Base-by-base conservation (phyloP, 1,140 invertebrate genomes). In the Hycleus cichorii region DNA sequence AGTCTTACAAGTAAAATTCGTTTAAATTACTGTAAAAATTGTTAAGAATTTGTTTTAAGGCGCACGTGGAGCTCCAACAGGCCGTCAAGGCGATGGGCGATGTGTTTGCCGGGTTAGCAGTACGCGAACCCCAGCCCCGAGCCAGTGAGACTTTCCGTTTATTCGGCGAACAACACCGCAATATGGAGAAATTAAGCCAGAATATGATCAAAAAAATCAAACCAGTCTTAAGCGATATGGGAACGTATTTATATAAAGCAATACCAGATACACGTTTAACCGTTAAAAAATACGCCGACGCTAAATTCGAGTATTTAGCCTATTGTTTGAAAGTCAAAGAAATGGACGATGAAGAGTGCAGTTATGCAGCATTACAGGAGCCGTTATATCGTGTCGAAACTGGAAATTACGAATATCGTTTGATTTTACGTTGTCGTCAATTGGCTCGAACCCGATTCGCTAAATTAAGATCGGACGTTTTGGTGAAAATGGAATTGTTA, bases 271-370 rank as follows among this genome's bases (percentile, higher is more conserved):
- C 96, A 0, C 89, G 94, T 71, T 76, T 98, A 32, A 99, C 97
- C 0, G 95, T 99, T 38, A 90, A 92, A 66, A 97, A 97, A 71
- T 99, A 98, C 75, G 91, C 92, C 0, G 95, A 98, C 78, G 89
- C 90, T 1, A 99, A 99, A 77, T 99, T 98, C 77, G 95, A 98
- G 73, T 98, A 98, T 76, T 76, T 99, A 12, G 97, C 95, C 0
- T 99, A 98, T 74, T 99, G 96, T 73, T 76, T 99, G 42, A 99
- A 98, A 80, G 90, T 93, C 0, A 93, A 93, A 73, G 97, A 99
- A 80, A 91, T 98, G 89, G 96, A 99, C 69, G 97, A 99, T 74
- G 96, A 99, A 73, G 96, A 98, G 71, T 93, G 95, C 64, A 89
- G 88, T 54, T 98, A 94, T 73, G 88, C 88, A 38, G 86, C 91